A percentile compares a stretch with the other conserved stretches of the same genome.
These are phyloP conservation scores for Tolypeutes matacus DNA, from an alignment of 2,797 vertebrate species.

Conservation along the genomic window DNA sequence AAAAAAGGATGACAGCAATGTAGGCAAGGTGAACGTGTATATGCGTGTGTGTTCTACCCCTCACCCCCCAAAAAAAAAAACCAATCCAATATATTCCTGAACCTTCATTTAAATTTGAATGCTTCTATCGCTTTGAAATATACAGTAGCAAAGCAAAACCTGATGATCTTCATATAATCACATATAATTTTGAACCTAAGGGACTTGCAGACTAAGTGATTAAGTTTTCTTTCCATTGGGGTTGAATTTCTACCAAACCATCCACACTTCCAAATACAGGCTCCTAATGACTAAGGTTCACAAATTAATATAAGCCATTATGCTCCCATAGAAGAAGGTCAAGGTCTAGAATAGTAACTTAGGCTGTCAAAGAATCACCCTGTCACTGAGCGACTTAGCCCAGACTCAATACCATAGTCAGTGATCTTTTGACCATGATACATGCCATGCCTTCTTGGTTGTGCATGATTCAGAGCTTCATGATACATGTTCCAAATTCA, in stretches of 20 bases:
- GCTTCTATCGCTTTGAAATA: neutral
- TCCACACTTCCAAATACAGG: neutral
- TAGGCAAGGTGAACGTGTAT: neutral
- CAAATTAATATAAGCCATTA: neutral
- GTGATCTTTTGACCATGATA: neutral
- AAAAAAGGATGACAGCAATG: neutral
- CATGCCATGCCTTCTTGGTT: neutral
- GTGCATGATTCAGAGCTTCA: neutral
- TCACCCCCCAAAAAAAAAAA: neutral
- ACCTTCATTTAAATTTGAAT: conserved; percentile 1
- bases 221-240: neutral
- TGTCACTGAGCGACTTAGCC: neutral
- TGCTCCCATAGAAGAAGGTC: neutral
- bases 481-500: neutral
- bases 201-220: neutral
- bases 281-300: neutral
- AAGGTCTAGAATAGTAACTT: neutral
- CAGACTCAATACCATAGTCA: neutral
- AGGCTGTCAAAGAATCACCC: neutral
- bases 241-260: neutral
- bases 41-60: neutral
- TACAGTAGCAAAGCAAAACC: neutral
- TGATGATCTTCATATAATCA: neutral
- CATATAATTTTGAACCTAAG: conserved; percentile 27
- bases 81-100: neutral